Percentiles rank a stretch among this genome's conserved stretches.
phyloP scores from a whole-genome alignment of 2,113 vertebrate species.

The Cavia aperea region DNA sequence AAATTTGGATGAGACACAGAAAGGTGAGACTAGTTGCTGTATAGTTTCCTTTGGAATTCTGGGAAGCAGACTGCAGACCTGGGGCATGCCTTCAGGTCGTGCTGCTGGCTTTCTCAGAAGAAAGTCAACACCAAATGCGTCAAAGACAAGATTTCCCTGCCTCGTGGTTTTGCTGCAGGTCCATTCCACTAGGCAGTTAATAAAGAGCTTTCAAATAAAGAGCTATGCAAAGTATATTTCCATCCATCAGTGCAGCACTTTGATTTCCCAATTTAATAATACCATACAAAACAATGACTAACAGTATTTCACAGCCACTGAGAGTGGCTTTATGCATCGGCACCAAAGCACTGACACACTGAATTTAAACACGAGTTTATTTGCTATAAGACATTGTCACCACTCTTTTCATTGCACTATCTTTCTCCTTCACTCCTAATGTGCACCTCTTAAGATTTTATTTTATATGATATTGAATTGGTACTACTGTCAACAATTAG shows the following conservation, averaged over 20 bases:
- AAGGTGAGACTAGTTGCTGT: accelerated
- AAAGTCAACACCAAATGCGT: neutral
- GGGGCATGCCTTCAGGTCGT: neutral
- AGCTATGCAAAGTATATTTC: neutral
- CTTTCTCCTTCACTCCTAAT: neutral
- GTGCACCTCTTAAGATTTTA: neutral
- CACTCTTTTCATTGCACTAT: neutral
- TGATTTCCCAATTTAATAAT: constrained; percentile 48
- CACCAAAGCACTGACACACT: constrained; percentile 16
- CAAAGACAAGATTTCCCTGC: neutral
- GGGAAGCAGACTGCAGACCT: neutral
- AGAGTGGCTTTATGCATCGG: constrained; percentile 28
- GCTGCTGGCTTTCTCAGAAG: neutral
- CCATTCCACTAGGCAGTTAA: neutral
- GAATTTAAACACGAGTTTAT: constrained; percentile 37
- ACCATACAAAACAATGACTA: neutral
- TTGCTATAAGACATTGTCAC: neutral
- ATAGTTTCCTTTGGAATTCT: neutral
- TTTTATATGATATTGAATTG: neutral
- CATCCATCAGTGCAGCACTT: neutral
- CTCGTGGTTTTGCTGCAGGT: neutral
- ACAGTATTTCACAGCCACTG: neutral
- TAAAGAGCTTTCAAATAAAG: constrained; percentile 10
- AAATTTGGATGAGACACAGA: neutral
- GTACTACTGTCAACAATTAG: constrained; percentile 36